These are phyloP conservation scores for Mormyrops boulengeri DNA, from an alignment of 2,797 vertebrate genomes.

Conservation along the genomic window DNA sequence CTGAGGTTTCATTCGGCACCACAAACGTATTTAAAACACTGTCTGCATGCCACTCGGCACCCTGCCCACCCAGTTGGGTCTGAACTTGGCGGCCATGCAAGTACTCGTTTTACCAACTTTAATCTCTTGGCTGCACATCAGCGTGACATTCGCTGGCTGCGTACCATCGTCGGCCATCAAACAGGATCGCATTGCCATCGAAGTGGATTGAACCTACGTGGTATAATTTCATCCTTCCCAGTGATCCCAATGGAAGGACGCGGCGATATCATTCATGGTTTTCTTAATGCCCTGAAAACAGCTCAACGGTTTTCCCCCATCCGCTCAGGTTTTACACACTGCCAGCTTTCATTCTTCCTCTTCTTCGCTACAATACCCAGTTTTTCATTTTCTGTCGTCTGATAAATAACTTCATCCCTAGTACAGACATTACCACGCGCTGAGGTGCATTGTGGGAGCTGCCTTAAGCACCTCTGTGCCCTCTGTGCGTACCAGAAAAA, in stretches of 20 bases:
- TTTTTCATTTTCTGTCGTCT: not conserved
- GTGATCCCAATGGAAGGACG: not conserved
- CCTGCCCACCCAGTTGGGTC: not conserved
- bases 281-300: not conserved
- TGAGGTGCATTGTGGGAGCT: not conserved
- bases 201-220: not conserved
- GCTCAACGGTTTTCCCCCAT: not conserved
- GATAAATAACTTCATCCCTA: not conserved
- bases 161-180: not conserved
- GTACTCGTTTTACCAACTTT: slow-evolving; percentile 11
- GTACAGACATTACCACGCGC: not conserved
- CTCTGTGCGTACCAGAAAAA: not conserved
- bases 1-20: not conserved
- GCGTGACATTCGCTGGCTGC: slow-evolving; percentile 30
- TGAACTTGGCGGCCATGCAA: not conserved
- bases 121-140: slow-evolving; percentile 23
- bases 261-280: not conserved
- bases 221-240: not conserved
- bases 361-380: not conserved
- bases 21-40: not conserved
- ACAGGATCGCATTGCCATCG: not conserved
- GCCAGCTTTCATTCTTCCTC: not conserved
- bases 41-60: slow-evolving; percentile 1
- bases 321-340: not conserved
- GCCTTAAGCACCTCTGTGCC: not conserved